Percentiles rank a stretch among this genome's conserved stretches.
These are phyloP conservation scores for Apostichopus parvimensis DNA, from an alignment of 35 echinoderm and acorn worm species.

Conservation along the genomic window DNA sequence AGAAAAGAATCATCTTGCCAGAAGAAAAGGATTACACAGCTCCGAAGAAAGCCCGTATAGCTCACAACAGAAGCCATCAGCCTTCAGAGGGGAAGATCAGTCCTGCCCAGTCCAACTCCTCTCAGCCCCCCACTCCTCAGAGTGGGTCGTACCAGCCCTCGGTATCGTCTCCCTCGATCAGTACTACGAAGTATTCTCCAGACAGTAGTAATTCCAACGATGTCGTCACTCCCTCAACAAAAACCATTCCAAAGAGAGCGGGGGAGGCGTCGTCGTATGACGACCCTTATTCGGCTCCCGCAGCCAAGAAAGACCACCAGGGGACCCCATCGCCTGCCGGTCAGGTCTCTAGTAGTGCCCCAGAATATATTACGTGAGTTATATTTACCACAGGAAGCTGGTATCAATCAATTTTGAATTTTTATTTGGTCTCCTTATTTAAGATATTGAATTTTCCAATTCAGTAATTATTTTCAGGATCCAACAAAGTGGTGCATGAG, in stretches of 20 bases:
- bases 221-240: background rate
- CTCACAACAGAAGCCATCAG: slow-evolving; percentile 64
- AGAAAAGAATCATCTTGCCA: slow-evolving; percentile 96
- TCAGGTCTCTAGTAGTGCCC: slow-evolving; percentile 46
- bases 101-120: slow-evolving; percentile 35
- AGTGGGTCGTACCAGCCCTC: slow-evolving; percentile 51
- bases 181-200: slow-evolving; percentile 70
- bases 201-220: slow-evolving; percentile 66
- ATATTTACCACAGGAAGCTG: background rate
- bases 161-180: slow-evolving; percentile 73
- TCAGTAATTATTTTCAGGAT: too few species aligned
- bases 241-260: slow-evolving; percentile 36
- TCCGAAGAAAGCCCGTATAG: slow-evolving; percentile 80
- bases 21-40: slow-evolving; percentile 79
- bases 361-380: slow-evolving; percentile 39
- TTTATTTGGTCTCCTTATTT: too few species aligned
- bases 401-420: too few species aligned
- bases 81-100: slow-evolving; percentile 43
- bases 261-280: background rate
- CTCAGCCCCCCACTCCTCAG: slow-evolving; percentile 47
- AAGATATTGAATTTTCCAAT: too few species aligned
- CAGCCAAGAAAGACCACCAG: background rate
- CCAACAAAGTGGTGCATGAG: too few species aligned
- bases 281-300: background rate
- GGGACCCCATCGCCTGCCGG: slow-evolving; percentile 42